Evolutionary conservation across 2,113 vertebrate genomes (phyloP), one percentile per base, ranked within the genome.

Genomic region (Sialia sialis): DNA sequence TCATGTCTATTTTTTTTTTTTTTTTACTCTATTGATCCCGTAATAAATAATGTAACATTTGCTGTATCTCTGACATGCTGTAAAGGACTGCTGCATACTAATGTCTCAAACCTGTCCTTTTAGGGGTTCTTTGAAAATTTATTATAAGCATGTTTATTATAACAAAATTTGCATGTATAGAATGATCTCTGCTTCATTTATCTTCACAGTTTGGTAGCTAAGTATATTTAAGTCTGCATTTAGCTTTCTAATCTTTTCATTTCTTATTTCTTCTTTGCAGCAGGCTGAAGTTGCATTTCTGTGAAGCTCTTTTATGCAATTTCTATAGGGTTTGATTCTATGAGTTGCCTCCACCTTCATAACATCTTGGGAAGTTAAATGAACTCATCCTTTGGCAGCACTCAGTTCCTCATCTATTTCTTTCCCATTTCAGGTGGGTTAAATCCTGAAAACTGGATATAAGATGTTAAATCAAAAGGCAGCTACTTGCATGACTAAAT

Each of bases 11-110:
- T 72, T 68, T 86, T 91, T 59, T 72, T 68, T 86, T 91, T 86
- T 95, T 86, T 55, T 27, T 26, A 49, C 18, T 66, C 2, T 85
- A 80, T 85, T 48, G 58, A 80, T 93, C 69, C 27, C 59, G 36
- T 44, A 59, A 79, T 94, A 73, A 96, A 92, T 95, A 92, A 95
- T 92, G 59, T 67, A 89, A 90, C 20, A 22, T 56, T 84, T 92
- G 58, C 86, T 88, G 49, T 88, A 39, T 83, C 67, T 90, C 75
- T 89, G 91, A 93, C 88, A 69, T 13, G 68, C 92, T 83, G 72
- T 41, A 70, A 68, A 84, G 89, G 59, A 73, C 39, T 88, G 41
- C 51, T 2, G 8, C 46, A 15, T 67, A 12, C 44, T 77, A 11
- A 56, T 62, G 16, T 13, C 46, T 88, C 34, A 51, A 32, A 78